A percentile compares a stretch with the other conserved stretches of the same genome.
phyloP scores from a whole-genome alignment of 2,113 vertebrate genomes.

The Leuciscus idus region DNA sequence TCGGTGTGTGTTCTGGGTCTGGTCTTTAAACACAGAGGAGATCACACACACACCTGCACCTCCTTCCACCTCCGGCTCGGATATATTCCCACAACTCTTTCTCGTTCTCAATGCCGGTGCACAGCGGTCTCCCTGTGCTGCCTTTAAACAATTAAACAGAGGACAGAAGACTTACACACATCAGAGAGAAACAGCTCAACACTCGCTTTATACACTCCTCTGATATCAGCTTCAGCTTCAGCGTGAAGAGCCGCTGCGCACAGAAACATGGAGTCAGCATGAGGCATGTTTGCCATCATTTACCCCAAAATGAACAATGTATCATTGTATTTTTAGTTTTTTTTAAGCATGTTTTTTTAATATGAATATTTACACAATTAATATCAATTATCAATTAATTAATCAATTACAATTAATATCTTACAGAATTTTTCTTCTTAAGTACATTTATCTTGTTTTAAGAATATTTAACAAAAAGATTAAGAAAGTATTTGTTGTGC shows the following conservation, averaged over 20 bases:
- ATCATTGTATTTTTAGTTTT: neutral
- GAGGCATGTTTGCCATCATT: neutral
- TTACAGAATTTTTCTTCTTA: too few relatives aligned
- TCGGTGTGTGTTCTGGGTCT: slow-evolving; percentile 69
- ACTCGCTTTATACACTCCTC: slow-evolving; percentile 74
- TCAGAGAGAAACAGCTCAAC: slow-evolving; percentile 68
- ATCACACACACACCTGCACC: slow-evolving; percentile 70
- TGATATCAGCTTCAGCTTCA: slow-evolving; percentile 69
- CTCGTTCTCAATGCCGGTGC: slow-evolving; percentile 73
- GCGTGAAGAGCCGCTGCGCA: neutral
- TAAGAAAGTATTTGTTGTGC: neutral
- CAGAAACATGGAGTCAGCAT: neutral
- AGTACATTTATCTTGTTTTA: too few relatives aligned
- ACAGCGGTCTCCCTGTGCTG: slow-evolving; percentile 76
- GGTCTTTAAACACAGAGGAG: slow-evolving; percentile 69
- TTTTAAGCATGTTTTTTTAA: too few relatives aligned
- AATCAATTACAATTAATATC: too few relatives aligned
- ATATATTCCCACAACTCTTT: slow-evolving; percentile 82
- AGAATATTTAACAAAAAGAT: too few relatives aligned
- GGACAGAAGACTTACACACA: slow-evolving; percentile 68
- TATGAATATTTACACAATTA: too few relatives aligned
- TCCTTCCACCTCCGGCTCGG: slow-evolving; percentile 73
- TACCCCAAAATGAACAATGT: neutral
- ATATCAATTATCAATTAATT: too few relatives aligned
- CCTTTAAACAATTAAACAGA: slow-evolving; percentile 83